Evolutionary conservation across 1,140 invertebrate species (phyloP), one percentile per base, ranked within the genome.

Genomic region (Tetramorium simillimum): DNA sequence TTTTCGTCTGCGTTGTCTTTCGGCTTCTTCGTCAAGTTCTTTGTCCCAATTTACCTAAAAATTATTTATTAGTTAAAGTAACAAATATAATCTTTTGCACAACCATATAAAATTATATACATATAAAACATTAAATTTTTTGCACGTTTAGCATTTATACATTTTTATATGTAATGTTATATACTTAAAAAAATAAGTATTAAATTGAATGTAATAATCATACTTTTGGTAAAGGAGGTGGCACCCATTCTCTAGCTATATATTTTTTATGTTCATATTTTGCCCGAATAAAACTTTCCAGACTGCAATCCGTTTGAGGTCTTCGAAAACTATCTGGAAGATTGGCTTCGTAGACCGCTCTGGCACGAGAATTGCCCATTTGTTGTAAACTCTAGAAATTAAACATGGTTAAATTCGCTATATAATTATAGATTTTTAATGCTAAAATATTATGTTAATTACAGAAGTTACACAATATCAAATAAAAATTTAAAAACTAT

Each of bases 241-340:
- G 98, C 53, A 99, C 98, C 98, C 98, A 99, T 95, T 99, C 99
- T 91, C 98, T 97, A 33, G 99, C 99, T 92, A 99, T 98, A 94
- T 99, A 99, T 93, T 99, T 99, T 95, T 99, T 99, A 91, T 99
- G 97, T 94, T 99, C 99, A 95, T 99, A 99, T 96, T 99, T 99
- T 58, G 98, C 98, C 73, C 99, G 96, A 88, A 99, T 99, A 95
- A 99, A 99, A 67, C 97, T 97, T 95, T 99, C 99, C 43, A 99
- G 95, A 18, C 98, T 97, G 72, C 98, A 97, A 94, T 99, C 99
- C 82, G 98, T 99, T 95, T 99, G 99, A 12, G 99, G 99, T 89
- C 99, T 96, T 28, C 98, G 96, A 94, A 99, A 99, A 91, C 97
- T 98, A 93, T 99, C 99, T 0, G 99, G 99, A 67, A 99, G 95